Conservation (phyloP, 2,797 vertebrate genomes). For the Propithecus perrieri region DNA sequence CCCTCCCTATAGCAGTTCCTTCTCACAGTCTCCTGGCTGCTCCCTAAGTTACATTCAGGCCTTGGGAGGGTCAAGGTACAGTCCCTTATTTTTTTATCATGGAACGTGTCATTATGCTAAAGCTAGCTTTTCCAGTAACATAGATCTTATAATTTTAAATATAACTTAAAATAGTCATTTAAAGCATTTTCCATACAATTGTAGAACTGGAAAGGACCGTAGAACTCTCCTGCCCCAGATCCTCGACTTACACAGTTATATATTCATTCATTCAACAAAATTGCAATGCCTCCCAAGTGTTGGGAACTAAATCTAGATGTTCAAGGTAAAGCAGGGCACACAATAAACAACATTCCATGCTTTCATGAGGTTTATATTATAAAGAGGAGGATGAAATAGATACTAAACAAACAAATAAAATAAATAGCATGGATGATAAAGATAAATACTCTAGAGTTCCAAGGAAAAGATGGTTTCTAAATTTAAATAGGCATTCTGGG, state of each 20-base stretch:
- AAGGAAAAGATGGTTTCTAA: not conserved
- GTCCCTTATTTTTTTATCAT: not conserved
- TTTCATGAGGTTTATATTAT: conserved; percentile 1
- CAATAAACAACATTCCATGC: not conserved
- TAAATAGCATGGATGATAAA: not conserved
- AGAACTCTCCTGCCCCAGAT: not conserved
- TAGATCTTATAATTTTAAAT: not conserved
- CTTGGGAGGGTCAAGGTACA: not conserved
- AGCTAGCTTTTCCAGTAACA: not conserved
- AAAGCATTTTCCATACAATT: not conserved
- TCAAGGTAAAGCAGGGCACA: not conserved
- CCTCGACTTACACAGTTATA: not conserved
- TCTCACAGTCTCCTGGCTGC: not conserved
- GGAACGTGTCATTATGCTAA: conserved; percentile 34
- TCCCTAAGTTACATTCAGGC: not conserved
- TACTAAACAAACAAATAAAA: conserved; percentile 15
- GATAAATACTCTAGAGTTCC: not conserved
- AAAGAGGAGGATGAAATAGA: not conserved
- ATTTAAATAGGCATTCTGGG: not conserved
- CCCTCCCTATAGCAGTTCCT: not conserved
- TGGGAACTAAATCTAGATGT: not conserved
- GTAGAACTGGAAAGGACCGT: not conserved
- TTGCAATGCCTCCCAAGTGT: not conserved
- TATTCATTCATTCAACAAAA: not conserved
- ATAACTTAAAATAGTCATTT: conserved; percentile 20